Percentiles rank a stretch among this genome's conserved stretches.
Conservation (phyloP, 2,797 vertebrate genomes). For the Hemibagrus guttatus region DNA sequence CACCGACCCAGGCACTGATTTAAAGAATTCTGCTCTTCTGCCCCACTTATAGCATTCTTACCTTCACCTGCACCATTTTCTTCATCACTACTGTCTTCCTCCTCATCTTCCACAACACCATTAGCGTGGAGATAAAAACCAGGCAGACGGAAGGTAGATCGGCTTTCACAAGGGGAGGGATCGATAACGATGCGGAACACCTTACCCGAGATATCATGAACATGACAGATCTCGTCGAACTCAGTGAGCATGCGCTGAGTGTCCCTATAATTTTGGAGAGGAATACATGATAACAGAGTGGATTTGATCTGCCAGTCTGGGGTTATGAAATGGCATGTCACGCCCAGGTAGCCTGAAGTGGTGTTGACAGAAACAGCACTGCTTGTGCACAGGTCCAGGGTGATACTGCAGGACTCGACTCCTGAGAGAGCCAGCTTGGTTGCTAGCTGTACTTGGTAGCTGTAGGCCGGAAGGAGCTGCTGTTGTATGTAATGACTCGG, state of each 20-base stretch:
- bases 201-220: slow-evolving; percentile 73
- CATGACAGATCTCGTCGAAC: slow-evolving; percentile 78
- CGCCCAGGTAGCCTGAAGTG: slow-evolving; percentile 70
- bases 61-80: slow-evolving; percentile 48
- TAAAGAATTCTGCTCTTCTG: slow-evolving; percentile 66
- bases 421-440: slow-evolving; percentile 76
- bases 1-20: slow-evolving; percentile 71
- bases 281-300: slow-evolving; percentile 77
- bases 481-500: slow-evolving; percentile 76
- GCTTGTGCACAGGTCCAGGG: slow-evolving; percentile 74
- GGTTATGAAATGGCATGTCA: slow-evolving; percentile 81
- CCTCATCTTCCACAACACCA: slow-evolving; percentile 57
- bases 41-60: slow-evolving; percentile 51
- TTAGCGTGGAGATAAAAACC: slow-evolving; percentile 67
- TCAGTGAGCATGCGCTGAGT: slow-evolving; percentile 72
- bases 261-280: slow-evolving; percentile 66
- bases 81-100: slow-evolving; percentile 60
- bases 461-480: slow-evolving; percentile 79
- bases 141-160: slow-evolving; percentile 69
- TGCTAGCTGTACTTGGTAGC: slow-evolving; percentile 80
- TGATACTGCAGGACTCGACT: slow-evolving; percentile 77
- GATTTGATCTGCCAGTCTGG: slow-evolving; percentile 80
- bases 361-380: slow-evolving; percentile 61
- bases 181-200: slow-evolving; percentile 77
- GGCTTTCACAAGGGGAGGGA: slow-evolving; percentile 55